Base-by-base conservation (phyloP, 1,140 invertebrate species). In the Diachasma alloeum region DNA sequence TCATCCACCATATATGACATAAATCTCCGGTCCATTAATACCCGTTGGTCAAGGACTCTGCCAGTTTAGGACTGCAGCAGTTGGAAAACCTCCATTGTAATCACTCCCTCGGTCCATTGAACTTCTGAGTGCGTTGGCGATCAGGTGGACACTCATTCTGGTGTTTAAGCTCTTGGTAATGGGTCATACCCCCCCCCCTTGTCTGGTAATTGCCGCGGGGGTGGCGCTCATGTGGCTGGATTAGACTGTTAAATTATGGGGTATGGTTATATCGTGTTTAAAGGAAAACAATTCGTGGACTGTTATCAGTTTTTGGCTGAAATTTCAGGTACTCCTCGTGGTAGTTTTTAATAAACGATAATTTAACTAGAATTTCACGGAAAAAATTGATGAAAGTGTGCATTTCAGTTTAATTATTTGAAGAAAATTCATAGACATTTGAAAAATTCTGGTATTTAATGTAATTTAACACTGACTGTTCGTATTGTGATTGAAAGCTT, bases 11-110 rank as follows among this genome's bases (percentile, higher is more conserved):
- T 77, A 75, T 72, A 75, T 59, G 75, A 77, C 78, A 79, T 79
- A 79, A 79, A 79, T 79, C 78, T 79, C 56, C 24, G 72, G 69
- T 75, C 44, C 72, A 77, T 79, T 79, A 79, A 79, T 77, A 72
- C 75, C 13, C 59, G 69, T 74, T 77, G 74, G 53, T 68, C 72
- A 72, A 63, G 76, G 70, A 71, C 36, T 72, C 66, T 31, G 31
- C 31, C n/a, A 69, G 59, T 73, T 79, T 63, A 31, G 63, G 74
- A 46, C 17, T 59, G 31, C 44, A 31, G 2, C 31, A 17, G 8
- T 72, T n/a, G 53, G 46, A 53, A 53, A 53, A 53, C 6, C 48
- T 9, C 48, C 48, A 53, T 53, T 53, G 17, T 63, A 24, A 63
- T 63, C 53, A 59, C 6, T 59, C n/a, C 10, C 44, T 46, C 44